Evolutionary conservation across 2,888 invertebrate species (phyloP), one percentile per base, ranked within the genome.

Genomic region (Drymonia ruficornis): DNA sequence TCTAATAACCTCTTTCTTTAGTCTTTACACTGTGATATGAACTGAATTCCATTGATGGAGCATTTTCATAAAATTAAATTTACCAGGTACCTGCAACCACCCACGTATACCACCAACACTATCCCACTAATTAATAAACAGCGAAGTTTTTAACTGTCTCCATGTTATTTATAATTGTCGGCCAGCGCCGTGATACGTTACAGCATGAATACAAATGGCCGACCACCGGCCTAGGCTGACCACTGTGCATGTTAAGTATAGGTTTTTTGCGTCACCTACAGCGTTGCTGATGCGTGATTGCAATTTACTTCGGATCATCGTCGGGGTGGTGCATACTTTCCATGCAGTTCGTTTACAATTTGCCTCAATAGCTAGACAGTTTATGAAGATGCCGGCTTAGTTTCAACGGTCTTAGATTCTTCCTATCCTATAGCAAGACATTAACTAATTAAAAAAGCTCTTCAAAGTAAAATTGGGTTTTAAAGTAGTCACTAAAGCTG

Each of bases 251-350:
- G 72, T 67, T 72, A 74, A 70, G 56, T 72, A 53, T 55, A 59
- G 36, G 55, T 65, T 74, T 78, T 80, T 79, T 75, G 76, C 74
- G 76, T 76, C 78, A 78, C 76, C 79, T 72, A 78, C 78, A 67
- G 71, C 76, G 61, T 52, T 69, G 71, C 49, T 18, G 16, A 13
- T 58, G 49, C 70, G 70, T 70, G 70, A 70, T 70, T 70, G 70
- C 65, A 65, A 70, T 43, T 70, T 70, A 59, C 63, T 67, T 67
- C 64, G 61, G 44, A 54, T 55, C 60, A 56, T 57, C 59, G 58
- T 55, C 62, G 63, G 70, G 70, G 67, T 63, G 36, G 36, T 36
- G 31, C 31, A 31, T 11, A 11, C 11, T 31, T 31, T 31, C 31
- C 11, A n/a, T n/a, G n/a, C n/a, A 31, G 31, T 31, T 11, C n/a